Evolutionary conservation across 2,888 invertebrate species (phyloP), one percentile per base, ranked within the genome.

Genomic region (Diarsia dahlii): DNA sequence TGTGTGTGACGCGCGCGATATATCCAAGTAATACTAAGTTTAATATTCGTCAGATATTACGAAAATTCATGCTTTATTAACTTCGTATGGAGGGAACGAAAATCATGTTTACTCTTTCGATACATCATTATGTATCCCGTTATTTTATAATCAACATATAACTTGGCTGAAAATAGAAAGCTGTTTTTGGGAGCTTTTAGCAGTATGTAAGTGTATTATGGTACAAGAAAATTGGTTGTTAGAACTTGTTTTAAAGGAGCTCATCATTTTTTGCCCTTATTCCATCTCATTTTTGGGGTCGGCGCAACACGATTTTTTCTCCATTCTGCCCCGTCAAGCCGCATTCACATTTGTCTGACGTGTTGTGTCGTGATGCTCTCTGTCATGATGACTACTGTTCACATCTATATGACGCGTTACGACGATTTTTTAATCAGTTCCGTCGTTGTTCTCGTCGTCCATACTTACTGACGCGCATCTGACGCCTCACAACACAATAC

Each of bases 31-130:
- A 74, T 67, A 78, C 62, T 69, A 69, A 65, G 65, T 74, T 82
- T 62, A 71, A 82, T 83, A 82, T 77, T 68, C 60, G 58, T 69
- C 70, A 62, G 60, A 74, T 85, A 82, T 77, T 73, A 65, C 34
- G 77, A 48, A 77, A 72, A 77, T 70, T 67, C 54, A 73, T 70
- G 71, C 66, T 54, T 70, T 72, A 68, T 70, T 72, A 67, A 80
- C 68, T 84, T 66, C 13, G n/a, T 46, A 15, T 67, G 52, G 56
- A 60, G 58, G 18, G 58, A 69, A 12, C 13, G 54, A 60, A 65
- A 65, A 77, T 82, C 39, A 23, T 69, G 58, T 65, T 58, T 69
- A 48, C 52, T 82, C 50, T 69, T 56, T n/a, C 4, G 23, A 77
- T 58, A 64, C 63, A 76, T 75, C 60, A 45, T 75, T 62, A 65